Evolutionary conservation across 53 echinoderm and acorn worm genomes (phyloP).

Genomic region (Astropecten irregularis): DNA sequence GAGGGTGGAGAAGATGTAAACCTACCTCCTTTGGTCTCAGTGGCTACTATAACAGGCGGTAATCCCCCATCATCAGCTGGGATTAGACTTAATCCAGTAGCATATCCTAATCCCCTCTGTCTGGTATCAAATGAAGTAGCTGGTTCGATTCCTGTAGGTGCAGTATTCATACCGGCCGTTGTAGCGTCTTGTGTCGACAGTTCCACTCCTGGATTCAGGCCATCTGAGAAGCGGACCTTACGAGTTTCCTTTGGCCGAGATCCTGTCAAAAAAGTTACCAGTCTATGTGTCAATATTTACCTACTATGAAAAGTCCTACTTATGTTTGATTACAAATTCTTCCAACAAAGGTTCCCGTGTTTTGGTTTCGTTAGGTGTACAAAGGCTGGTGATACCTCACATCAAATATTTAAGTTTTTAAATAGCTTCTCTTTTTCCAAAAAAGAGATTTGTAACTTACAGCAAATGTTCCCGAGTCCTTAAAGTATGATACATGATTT

Average conservation of each 20-base stretch:
- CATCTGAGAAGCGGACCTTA: conserved; percentile 91
- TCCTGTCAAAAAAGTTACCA: conserved; percentile 9
- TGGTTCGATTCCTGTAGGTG: background rate
- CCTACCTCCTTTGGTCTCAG: conserved; percentile 67
- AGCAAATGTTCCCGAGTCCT: no score
- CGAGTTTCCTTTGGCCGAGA: conserved; percentile 72
- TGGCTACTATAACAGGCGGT: conserved; percentile 74
- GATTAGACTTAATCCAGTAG: conserved; percentile 75
- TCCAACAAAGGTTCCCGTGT: no score
- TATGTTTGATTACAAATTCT: no score
- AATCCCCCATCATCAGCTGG: conserved; percentile 76
- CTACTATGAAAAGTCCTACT: background rate
- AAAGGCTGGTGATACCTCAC: no score
- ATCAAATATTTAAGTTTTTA: no score
- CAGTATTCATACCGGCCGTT: background rate
- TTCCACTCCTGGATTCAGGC: conserved; percentile 83
- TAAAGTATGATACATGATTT: no score
- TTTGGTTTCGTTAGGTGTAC: no score
- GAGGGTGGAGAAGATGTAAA: no score
- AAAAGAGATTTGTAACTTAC: no score
- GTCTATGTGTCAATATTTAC: background rate
- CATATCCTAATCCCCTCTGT: conserved; percentile 51
- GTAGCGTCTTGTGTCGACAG: background rate
- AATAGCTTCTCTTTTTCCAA: no score
- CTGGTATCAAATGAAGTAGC: conserved; percentile 38